A percentile compares a stretch with the other conserved stretches of the same genome.
Conservation (phyloP, 1,140 invertebrate genomes). For the Metaphire vulgaris region DNA sequence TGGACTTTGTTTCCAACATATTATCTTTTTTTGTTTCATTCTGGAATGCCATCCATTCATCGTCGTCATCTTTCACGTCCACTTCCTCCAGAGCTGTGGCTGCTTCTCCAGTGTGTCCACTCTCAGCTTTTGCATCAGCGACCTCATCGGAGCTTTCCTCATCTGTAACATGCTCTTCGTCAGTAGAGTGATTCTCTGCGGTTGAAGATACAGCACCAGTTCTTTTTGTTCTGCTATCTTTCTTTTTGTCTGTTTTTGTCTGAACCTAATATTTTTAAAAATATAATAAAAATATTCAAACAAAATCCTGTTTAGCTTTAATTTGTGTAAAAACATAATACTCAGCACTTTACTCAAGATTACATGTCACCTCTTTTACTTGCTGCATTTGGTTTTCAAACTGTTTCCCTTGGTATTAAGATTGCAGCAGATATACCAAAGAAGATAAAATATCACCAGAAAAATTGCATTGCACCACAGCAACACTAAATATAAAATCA, state of each 20-base stretch:
- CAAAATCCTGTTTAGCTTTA: no score
- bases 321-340: no score
- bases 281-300: background rate
- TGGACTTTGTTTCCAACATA: constrained; percentile 82
- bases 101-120: constrained; percentile 31
- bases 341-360: no score
- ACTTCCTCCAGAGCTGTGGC: constrained; percentile 37
- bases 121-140: constrained; percentile 26
- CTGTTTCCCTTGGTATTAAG: no score
- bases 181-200: constrained; percentile 19
- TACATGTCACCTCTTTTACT: no score
- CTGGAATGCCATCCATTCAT: constrained; percentile 57
- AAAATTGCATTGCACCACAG: no score
- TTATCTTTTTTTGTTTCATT: constrained; percentile 66
- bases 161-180: constrained; percentile 35
- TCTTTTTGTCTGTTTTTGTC: background rate
- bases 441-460: no score
- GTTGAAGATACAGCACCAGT: constrained; percentile 69
- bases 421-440: no score
- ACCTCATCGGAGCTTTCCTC: constrained; percentile 31
- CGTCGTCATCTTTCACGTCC: constrained; percentile 43
- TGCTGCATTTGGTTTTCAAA: no score
- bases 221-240: constrained; percentile 57
- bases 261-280: background rate
- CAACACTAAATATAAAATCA: no score